A percentile compares a stretch with the other conserved stretches of the same genome.
phyloP scores from a whole-genome alignment of 2,888 invertebrate genomes.

The Eupithecia subfuscata region DNA sequence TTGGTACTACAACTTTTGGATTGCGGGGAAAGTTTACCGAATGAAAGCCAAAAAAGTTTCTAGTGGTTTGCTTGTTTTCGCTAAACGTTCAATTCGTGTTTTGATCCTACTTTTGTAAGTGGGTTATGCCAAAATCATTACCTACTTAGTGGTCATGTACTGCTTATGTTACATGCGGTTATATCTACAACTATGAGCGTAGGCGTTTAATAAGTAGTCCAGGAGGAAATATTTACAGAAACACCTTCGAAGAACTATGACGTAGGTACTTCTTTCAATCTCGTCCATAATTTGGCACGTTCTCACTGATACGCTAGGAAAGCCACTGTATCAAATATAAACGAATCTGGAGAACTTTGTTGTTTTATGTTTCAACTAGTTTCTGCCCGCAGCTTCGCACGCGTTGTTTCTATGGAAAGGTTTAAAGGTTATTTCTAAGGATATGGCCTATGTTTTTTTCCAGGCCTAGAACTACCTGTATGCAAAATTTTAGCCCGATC shows the following conservation, averaged over 20 bases:
- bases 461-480: no score
- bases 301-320: neutral
- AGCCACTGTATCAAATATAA: neutral
- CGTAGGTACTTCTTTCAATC: no score
- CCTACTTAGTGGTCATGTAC: neutral
- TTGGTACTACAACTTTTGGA: neutral
- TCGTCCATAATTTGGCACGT: neutral
- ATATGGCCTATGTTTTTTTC: no score
- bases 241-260: neutral
- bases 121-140: neutral
- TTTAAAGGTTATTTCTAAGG: no score
- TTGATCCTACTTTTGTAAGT: neutral
- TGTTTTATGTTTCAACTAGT: neutral
- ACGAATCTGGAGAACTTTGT: neutral
- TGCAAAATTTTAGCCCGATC: no score
- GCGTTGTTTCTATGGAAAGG: no score
- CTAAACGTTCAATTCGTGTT: neutral
- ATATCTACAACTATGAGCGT: neutral
- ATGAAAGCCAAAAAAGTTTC: constrained; percentile 1
- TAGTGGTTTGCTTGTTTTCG: neutral
- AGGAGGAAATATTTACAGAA: neutral
- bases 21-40: neutral
- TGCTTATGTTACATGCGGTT: neutral
- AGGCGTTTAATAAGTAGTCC: neutral
- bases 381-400: no score